phyloP scores from a whole-genome alignment of 2,113 vertebrate species.

The Blennius ocellaris region DNA sequence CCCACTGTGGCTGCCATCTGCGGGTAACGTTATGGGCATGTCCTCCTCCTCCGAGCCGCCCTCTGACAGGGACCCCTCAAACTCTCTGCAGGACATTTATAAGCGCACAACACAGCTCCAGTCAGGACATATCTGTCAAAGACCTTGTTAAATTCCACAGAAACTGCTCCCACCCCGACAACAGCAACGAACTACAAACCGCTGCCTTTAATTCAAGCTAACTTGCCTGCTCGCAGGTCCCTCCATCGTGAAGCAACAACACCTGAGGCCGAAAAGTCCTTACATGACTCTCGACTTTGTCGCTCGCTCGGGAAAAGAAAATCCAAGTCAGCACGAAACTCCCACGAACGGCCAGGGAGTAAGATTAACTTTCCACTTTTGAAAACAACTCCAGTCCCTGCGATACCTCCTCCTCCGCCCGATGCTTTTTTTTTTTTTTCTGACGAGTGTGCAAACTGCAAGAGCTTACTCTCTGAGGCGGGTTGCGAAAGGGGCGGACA shows the following conservation, averaged over 20 bases:
- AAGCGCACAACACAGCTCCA: neutral
- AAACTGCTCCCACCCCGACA: neutral
- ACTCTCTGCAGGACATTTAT: constrained; percentile 31
- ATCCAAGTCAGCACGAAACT: neutral
- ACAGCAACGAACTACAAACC: neutral
- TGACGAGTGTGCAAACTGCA: constrained; percentile 23
- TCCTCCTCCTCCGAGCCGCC: constrained; percentile 75
- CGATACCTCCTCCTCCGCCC: constrained; percentile 18
- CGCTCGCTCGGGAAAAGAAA: neutral
- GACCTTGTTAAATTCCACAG: neutral
- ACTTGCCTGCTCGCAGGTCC: constrained; percentile 71
- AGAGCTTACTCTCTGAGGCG: constrained; percentile 34
- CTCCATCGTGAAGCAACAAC: constrained; percentile 61
- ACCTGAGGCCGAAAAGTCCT: neutral
- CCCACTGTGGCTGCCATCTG: constrained; percentile 58
- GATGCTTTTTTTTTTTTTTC: constrained; percentile 5
- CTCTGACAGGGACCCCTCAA: constrained; percentile 71
- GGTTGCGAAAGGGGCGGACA: rapidly evolving
- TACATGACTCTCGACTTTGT: constrained; percentile 40
- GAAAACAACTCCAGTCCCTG: constrained; percentile 1
- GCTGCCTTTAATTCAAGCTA: constrained; percentile 8
- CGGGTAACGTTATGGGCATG: constrained; percentile 32
- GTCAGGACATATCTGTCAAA: neutral
- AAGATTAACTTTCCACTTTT: neutral
- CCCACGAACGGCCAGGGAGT: no score